Base-by-base conservation (phyloP, 2,797 vertebrate species). In the Arctocebus calabarensis region DNA sequence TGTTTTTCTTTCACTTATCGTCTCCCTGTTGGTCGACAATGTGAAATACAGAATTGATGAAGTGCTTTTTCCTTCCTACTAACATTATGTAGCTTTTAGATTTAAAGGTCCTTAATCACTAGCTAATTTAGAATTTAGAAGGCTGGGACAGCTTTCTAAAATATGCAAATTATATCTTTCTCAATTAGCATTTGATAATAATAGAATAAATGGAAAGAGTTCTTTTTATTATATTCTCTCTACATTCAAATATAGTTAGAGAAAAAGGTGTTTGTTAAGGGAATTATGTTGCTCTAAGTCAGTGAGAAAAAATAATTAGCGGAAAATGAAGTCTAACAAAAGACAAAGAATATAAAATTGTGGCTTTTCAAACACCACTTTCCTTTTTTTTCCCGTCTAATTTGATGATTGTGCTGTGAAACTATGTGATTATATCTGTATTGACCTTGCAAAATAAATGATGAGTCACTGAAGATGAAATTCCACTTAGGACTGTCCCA, bases 121-220 rank as follows among this genome's bases (percentile, higher is more conserved):
- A 74, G 59, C 43, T 89, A 92, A 86, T 85, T 96, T 84, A 90
- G 52, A 78, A 78, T 57, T 77, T 91, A 91, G 52, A n/a, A 37
- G 52, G 13, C 52, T 37, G 75, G 55, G 22, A 74, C 14, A 87
- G 55, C 19, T 48, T 97, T 92, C 48, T 97, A 85, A 97, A 93
- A 78, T 95, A 94, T 79, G 88, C 45, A 92, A 92, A 92, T 97
- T 84, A 59, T 73, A 62, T 74, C 77, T 84, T 83, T 90, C 40
- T 79, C 84, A 90, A 90, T 96, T 83, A 88, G 62, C 68, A 62
- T 57, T 95, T 96, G 87, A 90, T 93, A 93, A 94, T 74, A 95
- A 96, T 94, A 94, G 90, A 95, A 84, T 86, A 94, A 66, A 79
- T 74, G 87, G 83, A 84, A 83, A 71, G 81, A 93, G 55, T 85